These are phyloP conservation scores for Zaprionus africanus DNA, from an alignment of 1,140 invertebrate species.

Conservation along the genomic window DNA sequence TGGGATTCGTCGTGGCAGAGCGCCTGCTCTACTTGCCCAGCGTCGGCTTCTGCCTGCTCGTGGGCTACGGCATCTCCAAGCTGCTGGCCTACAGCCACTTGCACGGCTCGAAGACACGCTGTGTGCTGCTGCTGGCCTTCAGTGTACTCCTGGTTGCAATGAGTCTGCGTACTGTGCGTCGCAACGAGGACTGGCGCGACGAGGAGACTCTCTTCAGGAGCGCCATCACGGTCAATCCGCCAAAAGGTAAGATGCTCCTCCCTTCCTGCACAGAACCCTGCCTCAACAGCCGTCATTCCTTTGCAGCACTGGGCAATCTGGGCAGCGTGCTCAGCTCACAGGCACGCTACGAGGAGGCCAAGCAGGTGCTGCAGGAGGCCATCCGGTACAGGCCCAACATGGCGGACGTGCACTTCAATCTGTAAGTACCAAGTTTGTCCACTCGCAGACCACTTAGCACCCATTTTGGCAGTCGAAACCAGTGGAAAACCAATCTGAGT, in stretches of 20 bases:
- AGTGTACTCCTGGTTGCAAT: constrained; percentile 89
- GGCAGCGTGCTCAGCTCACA: constrained; percentile 95
- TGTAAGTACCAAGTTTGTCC: constrained; percentile 90
- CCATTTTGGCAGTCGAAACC: constrained; percentile 23
- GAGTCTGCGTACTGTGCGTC: constrained; percentile 90
- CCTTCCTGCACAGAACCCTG: not conserved
- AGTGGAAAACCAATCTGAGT: constrained; percentile 22
- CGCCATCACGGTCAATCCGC: constrained; percentile 96
- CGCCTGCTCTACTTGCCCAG: constrained; percentile 97
- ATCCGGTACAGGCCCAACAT: constrained; percentile 95
- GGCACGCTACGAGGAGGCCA: constrained; percentile 93
- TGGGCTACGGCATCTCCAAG: constrained; percentile 90
- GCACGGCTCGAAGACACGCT: constrained; percentile 78
- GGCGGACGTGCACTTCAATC: constrained; percentile 98
- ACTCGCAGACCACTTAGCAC: constrained; percentile 11
- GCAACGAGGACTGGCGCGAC: constrained; percentile 96
- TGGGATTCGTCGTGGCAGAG: constrained; percentile 98
- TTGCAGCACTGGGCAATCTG: constrained; percentile 94
- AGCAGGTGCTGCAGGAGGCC: constrained; percentile 93
- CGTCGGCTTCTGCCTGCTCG: constrained; percentile 96
- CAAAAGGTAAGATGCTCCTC: constrained; percentile 93
- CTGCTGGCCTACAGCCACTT: constrained; percentile 71
- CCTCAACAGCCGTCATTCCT: not conserved
- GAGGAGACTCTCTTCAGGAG: constrained; percentile 97
- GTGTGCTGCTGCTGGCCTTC: constrained; percentile 85